A percentile compares a stretch with the other conserved stretches of the same genome.
These are phyloP conservation scores for Leucoptera coffeella DNA, from an alignment of 2,888 invertebrate genomes.

Conservation along the genomic window DNA sequence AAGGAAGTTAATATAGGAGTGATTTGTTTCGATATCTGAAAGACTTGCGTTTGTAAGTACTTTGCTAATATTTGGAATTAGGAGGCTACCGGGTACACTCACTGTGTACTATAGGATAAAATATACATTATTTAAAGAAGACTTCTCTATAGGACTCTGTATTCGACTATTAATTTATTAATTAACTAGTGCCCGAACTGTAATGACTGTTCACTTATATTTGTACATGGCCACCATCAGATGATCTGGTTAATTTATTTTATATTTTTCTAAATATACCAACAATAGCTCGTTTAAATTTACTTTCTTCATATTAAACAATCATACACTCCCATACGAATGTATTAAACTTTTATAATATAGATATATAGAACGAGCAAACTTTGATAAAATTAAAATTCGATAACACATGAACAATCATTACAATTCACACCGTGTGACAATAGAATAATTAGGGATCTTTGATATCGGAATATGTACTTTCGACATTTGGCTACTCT, in stretches of 20 bases:
- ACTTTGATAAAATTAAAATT: conserved; percentile 52
- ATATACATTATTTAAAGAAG: too few relatives aligned
- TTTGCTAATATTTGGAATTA: too few relatives aligned
- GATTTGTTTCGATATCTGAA: too few relatives aligned
- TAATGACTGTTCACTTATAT: conserved; percentile 39
- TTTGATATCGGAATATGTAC: conserved; percentile 47
- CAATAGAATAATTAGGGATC: conserved; percentile 28
- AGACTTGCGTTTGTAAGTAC: too few relatives aligned
- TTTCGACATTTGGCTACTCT: conserved; percentile 43
- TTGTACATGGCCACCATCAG: conserved; percentile 67
- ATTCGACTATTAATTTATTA: conserved; percentile 39
- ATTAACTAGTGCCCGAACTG: conserved; percentile 20
- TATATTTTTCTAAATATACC: conserved; percentile 52
- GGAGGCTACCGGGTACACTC: too few relatives aligned
- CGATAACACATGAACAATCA: conserved; percentile 45
- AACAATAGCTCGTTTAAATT: conserved; percentile 42
- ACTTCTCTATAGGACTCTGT: too few relatives aligned
- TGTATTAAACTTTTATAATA: conserved; percentile 44
- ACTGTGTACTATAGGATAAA: too few relatives aligned
- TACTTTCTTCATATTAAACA: conserved; percentile 13
- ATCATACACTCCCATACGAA: conserved; percentile 27
- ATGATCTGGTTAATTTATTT: conserved; percentile 55
- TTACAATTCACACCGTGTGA: conserved; percentile 15
- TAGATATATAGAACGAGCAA: conserved; percentile 48
- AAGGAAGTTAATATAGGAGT: too few relatives aligned